These are phyloP conservation scores for Actinostola sp. DNA, from an alignment of 92 coral and sea anemone species.

Conservation along the genomic window DNA sequence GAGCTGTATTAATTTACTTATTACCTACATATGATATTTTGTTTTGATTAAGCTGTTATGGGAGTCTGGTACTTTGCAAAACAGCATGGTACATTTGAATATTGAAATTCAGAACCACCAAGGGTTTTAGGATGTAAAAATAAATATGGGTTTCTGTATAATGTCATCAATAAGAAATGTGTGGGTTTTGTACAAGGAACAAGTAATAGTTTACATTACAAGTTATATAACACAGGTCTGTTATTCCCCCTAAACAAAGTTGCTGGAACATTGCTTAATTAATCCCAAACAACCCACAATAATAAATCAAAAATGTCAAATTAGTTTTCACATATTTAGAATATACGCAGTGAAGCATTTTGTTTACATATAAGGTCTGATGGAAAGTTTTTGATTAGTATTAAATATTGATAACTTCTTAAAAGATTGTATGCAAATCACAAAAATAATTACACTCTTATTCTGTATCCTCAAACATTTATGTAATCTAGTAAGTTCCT, in stretches of 20 bases:
- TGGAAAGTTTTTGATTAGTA: constrained; percentile 27
- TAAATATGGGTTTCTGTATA: constrained; percentile 4
- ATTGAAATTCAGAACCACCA: constrained; percentile 12
- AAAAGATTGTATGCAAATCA: constrained; percentile 38
- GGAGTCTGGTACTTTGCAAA: constrained; percentile 2
- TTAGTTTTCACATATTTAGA: not conserved
- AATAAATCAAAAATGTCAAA: constrained; percentile 1
- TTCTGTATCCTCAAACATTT: not conserved
- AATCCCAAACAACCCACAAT: not conserved
- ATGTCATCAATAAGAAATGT: constrained; percentile 14
- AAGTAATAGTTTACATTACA: not conserved
- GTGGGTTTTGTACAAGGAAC: not conserved
- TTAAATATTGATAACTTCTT: constrained; percentile 21
- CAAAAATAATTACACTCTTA: not conserved
- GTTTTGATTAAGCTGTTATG: constrained; percentile 15
- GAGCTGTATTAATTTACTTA: too few relatives aligned
- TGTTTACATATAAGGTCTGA: constrained; percentile 8
- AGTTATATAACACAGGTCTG: constrained; percentile 28
- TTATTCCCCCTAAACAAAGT: not conserved
- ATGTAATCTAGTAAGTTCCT: not conserved
- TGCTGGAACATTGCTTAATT: not conserved
- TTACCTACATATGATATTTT: too few relatives aligned
- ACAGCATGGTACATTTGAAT: constrained; percentile 14
- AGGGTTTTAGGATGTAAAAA: not conserved
- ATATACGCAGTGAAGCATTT: constrained; percentile 4